phyloP scores from a whole-genome alignment of 2,113 vertebrate genomes.

The Illadopsis cleaveri region DNA sequence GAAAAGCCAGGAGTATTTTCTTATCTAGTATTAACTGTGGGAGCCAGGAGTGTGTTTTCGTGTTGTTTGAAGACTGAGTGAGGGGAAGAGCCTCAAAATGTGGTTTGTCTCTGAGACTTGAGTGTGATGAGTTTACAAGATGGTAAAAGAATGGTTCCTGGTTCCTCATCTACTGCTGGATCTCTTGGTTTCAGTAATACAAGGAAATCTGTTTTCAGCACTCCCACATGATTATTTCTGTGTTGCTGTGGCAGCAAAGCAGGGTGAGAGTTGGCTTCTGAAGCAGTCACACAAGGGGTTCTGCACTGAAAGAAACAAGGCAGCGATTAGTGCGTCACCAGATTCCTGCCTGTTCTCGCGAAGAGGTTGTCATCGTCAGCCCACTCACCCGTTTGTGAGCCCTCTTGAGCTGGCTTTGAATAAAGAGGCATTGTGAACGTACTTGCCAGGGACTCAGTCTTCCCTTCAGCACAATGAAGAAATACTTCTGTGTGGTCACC shows the following conservation, averaged over 20 bases:
- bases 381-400: not conserved
- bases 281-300: not conserved
- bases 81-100: not conserved
- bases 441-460: not conserved
- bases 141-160: not conserved
- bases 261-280: not conserved
- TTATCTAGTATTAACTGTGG: not conserved
- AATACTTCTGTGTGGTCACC: not conserved
- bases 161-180: not conserved
- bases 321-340: not conserved
- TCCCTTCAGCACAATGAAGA: not conserved
- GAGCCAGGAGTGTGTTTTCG: no score
- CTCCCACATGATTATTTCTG: not conserved
- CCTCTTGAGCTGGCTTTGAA: not conserved
- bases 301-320: not conserved
- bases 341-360: not conserved
- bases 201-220: not conserved
- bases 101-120: not conserved
- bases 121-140: not conserved
- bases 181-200: not conserved
- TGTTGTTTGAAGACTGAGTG: not conserved
- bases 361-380: not conserved
- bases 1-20: not conserved
- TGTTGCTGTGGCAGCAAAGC: conserved; percentile 28
- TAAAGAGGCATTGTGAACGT: not conserved